Conservation (phyloP, 1,140 invertebrate genomes). For the Pogonus chalceus region DNA sequence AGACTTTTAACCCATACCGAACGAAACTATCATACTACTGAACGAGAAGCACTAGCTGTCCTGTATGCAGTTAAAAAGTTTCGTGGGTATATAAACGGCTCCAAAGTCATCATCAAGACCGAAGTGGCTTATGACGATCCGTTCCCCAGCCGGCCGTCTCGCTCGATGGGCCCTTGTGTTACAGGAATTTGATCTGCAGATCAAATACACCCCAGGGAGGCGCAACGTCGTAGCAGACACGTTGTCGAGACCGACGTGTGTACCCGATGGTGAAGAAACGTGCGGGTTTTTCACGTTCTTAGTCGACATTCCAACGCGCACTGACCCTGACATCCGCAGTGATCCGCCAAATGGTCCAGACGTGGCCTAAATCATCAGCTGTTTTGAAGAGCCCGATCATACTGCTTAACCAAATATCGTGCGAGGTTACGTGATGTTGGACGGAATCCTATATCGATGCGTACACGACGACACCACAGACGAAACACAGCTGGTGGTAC, state of each 20-base stretch:
- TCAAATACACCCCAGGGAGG: conserved; percentile 25
- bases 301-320: too few relatives aligned
- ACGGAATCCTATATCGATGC: conserved; percentile 24
- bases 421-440: conserved; percentile 17
- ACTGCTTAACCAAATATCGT: too few relatives aligned
- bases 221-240: conserved; percentile 22
- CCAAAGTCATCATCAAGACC: conserved; percentile 36
- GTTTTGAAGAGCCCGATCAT: too few relatives aligned
- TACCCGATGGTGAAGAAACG: neutral
- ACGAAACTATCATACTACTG: conserved; percentile 28
- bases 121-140: conserved; percentile 36
- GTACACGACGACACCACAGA: neutral
- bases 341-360: too few relatives aligned
- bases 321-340: too few relatives aligned
- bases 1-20: conserved; percentile 23
- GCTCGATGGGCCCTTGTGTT: conserved; percentile 26
- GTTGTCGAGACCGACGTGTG: conserved; percentile 1
- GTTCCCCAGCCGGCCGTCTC: conserved; percentile 30
- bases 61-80: conserved; percentile 32
- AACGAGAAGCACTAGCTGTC: conserved; percentile 36
- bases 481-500: conserved; percentile 13
- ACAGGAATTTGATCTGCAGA: conserved; percentile 22
- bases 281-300: neutral
- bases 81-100: conserved; percentile 20
- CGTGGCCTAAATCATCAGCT: too few relatives aligned